Conservation (phyloP, 2,113 vertebrate genomes). For the Nothoprocta pentlandii region DNA sequence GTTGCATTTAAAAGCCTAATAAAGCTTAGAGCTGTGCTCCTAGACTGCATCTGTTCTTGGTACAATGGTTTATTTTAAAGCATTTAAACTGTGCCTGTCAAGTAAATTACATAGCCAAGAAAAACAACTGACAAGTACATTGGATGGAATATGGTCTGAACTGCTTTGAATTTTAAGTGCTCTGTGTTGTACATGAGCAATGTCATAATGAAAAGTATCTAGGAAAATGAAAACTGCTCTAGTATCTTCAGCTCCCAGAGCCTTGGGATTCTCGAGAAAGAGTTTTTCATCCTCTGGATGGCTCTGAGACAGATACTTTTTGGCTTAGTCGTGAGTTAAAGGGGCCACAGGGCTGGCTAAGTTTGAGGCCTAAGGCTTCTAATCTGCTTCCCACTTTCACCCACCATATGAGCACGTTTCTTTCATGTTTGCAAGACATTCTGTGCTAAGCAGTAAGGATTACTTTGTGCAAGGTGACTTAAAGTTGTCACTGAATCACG, state of each 20-base stretch:
- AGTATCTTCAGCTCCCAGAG: not conserved
- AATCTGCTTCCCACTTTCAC: fast-evolving
- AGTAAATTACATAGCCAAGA: conserved; percentile 60
- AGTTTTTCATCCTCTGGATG: not conserved
- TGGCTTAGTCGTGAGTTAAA: not conserved
- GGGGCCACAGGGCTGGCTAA: not conserved
- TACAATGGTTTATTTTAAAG: conserved; percentile 60
- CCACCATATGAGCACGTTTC: fast-evolving
- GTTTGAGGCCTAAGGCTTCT: not conserved
- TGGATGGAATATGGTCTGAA: not conserved
- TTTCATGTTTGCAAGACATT: not conserved
- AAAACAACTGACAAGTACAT: conserved; percentile 21
- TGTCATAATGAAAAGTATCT: conserved; percentile 25
- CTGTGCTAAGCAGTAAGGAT: not conserved
- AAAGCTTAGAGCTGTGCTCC: conserved; percentile 52
- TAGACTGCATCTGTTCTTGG: conserved; percentile 12
- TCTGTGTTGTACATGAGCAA: not conserved
- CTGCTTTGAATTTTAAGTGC: conserved; percentile 10
- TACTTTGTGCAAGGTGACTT: not conserved
- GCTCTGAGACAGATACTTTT: not conserved
- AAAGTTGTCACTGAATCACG: not conserved
- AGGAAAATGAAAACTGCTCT: not conserved
- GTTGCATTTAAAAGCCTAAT: conserved; percentile 63
- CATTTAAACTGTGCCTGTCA: conserved; percentile 60
- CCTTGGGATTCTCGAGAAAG: not conserved